phyloP scores from a whole-genome alignment of 37 sponge, comb jelly and placozoan genomes.

The Bolinopsis microptera region DNA sequence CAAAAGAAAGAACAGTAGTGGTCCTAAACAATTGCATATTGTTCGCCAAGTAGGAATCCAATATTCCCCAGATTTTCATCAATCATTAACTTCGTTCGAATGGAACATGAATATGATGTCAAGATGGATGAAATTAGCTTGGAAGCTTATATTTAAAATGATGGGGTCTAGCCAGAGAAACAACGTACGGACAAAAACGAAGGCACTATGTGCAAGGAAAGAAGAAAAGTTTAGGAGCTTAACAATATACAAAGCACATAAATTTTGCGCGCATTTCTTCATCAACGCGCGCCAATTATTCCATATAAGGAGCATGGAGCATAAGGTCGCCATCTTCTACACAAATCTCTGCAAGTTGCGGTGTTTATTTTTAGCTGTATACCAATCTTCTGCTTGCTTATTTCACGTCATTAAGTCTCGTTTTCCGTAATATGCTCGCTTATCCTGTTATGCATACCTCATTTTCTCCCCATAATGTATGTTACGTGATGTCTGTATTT shows the following conservation, averaged over 20 bases:
- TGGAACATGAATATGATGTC: not conserved
- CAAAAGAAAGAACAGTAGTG: no score
- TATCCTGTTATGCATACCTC: not conserved
- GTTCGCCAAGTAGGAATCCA: not conserved
- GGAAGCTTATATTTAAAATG: not conserved
- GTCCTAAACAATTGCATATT: no score
- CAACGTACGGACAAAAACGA: conserved; percentile 39
- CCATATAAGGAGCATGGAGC: conserved; percentile 16
- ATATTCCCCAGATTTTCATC: not conserved
- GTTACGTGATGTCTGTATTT: not conserved
- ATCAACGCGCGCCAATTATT: conserved; percentile 22
- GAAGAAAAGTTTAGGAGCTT: not conserved
- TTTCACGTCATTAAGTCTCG: not conserved
- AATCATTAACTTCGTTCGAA: not conserved
- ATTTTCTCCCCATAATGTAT: not conserved
- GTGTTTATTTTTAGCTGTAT: not conserved
- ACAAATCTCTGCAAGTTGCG: not conserved
- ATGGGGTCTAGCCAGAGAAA: not conserved
- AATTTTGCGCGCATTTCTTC: conserved; percentile 1
- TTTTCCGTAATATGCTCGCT: not conserved
- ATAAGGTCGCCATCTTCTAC: not conserved
- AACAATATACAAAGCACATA: conserved; percentile 14
- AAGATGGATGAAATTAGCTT: not conserved
- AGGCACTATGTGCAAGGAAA: not conserved
- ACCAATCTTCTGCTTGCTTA: not conserved